These are phyloP conservation scores for Euwallacea fornicatus DNA, from an alignment of 1,140 invertebrate genomes.

Conservation along the genomic window DNA sequence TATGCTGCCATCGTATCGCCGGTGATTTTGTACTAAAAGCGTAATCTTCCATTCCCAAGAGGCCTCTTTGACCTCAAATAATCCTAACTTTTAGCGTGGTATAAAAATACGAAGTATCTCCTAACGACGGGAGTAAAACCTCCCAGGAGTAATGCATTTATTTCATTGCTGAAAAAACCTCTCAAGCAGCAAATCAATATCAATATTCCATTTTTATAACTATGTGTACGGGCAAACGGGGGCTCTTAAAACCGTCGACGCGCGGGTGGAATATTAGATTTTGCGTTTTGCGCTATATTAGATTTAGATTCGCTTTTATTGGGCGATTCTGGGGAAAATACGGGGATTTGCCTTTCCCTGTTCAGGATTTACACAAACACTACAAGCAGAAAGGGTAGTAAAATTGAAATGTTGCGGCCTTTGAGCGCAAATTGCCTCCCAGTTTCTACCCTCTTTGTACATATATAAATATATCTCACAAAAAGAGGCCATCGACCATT, in stretches of 20 bases:
- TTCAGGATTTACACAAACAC: constrained; percentile 30
- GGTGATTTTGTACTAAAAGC: too few relatives aligned
- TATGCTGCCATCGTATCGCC: too few relatives aligned
- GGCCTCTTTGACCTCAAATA: too few relatives aligned
- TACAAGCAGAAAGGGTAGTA: constrained; percentile 23
- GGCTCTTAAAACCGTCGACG: constrained; percentile 22
- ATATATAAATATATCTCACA: not conserved
- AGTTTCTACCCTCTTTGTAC: not conserved
- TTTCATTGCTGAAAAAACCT: constrained; percentile 21
- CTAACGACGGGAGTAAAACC: too few relatives aligned
- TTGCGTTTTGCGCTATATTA: constrained; percentile 34
- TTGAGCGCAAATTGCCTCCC: constrained; percentile 1
- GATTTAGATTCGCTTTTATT: constrained; percentile 29
- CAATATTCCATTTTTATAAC: constrained; percentile 28
- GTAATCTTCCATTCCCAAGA: too few relatives aligned
- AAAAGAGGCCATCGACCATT: too few relatives aligned
- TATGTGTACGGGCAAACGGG: constrained; percentile 23
- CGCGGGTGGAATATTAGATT: constrained; percentile 32
- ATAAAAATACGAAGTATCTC: too few relatives aligned
- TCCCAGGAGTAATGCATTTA: too few relatives aligned
- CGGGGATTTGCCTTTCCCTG: constrained; percentile 20
- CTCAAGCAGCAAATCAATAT: constrained; percentile 29
- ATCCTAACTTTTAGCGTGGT: too few relatives aligned
- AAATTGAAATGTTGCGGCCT: constrained; percentile 23
- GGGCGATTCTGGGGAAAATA: constrained; percentile 26